Percentiles rank a stretch among this genome's conserved stretches.
phyloP scores from a whole-genome alignment of 1,140 invertebrate genomes.

The Musca domestica region DNA sequence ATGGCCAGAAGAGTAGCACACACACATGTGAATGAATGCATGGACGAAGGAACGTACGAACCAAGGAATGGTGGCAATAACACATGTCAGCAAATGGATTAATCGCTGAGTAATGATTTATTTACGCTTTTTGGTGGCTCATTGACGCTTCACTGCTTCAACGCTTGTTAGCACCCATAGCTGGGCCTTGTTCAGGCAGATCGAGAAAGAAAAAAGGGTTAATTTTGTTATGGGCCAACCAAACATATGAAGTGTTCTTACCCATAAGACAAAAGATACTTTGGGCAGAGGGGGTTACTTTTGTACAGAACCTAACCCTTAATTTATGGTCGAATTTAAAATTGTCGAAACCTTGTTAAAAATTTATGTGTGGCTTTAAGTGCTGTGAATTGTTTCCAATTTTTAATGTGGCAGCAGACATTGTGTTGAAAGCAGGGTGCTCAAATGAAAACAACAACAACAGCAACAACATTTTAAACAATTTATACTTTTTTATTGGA shows the following conservation, averaged over 20 bases:
- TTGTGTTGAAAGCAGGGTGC: not conserved
- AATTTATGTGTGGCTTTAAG: no score
- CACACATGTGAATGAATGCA: not conserved
- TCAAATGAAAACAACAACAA: not conserved
- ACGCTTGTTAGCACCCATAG: slow-evolving; percentile 24
- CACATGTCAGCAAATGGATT: slow-evolving; percentile 54
- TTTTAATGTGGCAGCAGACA: no score
- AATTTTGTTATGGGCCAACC: not conserved
- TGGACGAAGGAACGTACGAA: not conserved
- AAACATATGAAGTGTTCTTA: not conserved
- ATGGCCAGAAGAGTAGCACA: not conserved
- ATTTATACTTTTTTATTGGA: not conserved
- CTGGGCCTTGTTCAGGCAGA: not conserved
- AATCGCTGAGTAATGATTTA: slow-evolving; percentile 55
- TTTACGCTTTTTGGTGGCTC: slow-evolving; percentile 42
- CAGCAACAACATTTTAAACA: not conserved
- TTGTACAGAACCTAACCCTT: not conserved
- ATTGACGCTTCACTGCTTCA: slow-evolving; percentile 37
- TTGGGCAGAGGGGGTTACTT: not conserved
- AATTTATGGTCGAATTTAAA: no score
- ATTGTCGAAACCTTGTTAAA: no score
- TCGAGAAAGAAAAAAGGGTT: not conserved
- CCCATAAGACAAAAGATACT: not conserved
- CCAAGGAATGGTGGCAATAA: slow-evolving; percentile 25
- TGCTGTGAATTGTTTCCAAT: no score